A percentile compares a stretch with the other conserved stretches of the same genome.
Evolutionary conservation across 2,113 vertebrate genomes (phyloP).

Genomic region (Scalopus aquaticus): DNA sequence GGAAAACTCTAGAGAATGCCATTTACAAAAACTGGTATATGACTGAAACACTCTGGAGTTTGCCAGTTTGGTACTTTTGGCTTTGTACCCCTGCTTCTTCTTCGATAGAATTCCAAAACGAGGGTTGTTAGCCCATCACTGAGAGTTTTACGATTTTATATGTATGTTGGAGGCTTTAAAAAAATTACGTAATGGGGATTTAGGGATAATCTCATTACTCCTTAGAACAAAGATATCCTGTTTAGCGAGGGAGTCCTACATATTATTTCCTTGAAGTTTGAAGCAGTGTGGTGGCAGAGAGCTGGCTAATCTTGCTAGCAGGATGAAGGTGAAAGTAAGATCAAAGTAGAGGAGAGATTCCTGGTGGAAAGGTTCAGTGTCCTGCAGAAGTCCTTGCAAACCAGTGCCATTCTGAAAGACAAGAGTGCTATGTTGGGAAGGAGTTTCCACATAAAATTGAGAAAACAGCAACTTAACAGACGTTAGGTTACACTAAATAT

Average conservation of each 20-base stretch:
- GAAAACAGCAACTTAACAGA: background rate
- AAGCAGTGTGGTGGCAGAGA: background rate
- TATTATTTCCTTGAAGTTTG: slow-evolving; percentile 33
- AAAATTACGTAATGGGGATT: background rate
- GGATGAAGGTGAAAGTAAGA: background rate
- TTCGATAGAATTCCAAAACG: slow-evolving; percentile 15
- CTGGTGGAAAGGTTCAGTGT: background rate
- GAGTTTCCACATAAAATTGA: background rate
- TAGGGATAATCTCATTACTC: background rate
- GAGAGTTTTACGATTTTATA: slow-evolving; percentile 10
- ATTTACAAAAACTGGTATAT: slow-evolving; percentile 14
- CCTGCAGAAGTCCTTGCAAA: background rate
- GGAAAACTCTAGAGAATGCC: background rate
- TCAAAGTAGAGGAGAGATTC: background rate
- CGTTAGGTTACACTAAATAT: no score
- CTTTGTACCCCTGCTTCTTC: background rate
- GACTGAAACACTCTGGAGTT: slow-evolving; percentile 8
- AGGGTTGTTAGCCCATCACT: background rate
- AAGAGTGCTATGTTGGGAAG: background rate
- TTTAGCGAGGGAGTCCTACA: background rate
- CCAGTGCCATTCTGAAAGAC: background rate
- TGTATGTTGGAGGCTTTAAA: background rate
- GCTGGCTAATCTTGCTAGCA: background rate
- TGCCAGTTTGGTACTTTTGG: slow-evolving; percentile 7
- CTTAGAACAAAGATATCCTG: slow-evolving; percentile 8